Conservation (phyloP, 2,797 vertebrate species). For the Buceros bicornis region DNA sequence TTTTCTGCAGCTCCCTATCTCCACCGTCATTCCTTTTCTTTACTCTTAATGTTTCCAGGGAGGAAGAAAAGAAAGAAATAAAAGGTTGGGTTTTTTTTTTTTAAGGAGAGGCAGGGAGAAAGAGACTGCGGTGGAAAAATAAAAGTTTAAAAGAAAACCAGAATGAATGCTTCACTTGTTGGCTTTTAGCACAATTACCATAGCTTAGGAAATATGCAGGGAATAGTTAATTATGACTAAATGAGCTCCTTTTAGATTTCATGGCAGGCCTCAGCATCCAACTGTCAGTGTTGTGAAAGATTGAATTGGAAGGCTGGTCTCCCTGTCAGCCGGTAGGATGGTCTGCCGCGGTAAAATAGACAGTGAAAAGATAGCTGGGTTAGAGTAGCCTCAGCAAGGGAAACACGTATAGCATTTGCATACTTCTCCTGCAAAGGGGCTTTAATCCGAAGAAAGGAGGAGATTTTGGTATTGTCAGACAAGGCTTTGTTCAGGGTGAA, state of each 20-base stretch:
- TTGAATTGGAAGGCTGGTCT: slow-evolving; percentile 80
- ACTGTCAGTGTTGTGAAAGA: slow-evolving; percentile 80
- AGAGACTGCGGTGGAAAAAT: slow-evolving; percentile 53
- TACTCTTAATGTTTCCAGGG: slow-evolving; percentile 74
- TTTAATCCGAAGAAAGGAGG: slow-evolving; percentile 82
- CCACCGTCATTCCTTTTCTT: slow-evolving; percentile 69
- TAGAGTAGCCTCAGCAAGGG: slow-evolving; percentile 65
- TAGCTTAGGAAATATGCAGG: slow-evolving; percentile 81
- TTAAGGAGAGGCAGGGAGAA: background rate
- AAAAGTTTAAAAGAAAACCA: slow-evolving; percentile 70
- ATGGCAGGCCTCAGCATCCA: slow-evolving; percentile 76
- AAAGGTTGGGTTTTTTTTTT: background rate
- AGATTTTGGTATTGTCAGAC: slow-evolving; percentile 80
- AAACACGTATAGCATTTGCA: slow-evolving; percentile 80
- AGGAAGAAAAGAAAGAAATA: slow-evolving; percentile 48
- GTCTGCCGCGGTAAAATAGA: slow-evolving; percentile 74
- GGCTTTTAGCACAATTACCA: slow-evolving; percentile 83
- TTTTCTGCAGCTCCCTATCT: slow-evolving; percentile 61
- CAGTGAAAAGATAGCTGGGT: slow-evolving; percentile 80
- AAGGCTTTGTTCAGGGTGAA: slow-evolving; percentile 80
- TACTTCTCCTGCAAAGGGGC: slow-evolving; percentile 77
- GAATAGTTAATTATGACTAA: slow-evolving; percentile 85
- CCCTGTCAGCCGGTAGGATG: slow-evolving; percentile 73
- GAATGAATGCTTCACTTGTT: slow-evolving; percentile 82
- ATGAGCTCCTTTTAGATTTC: slow-evolving; percentile 79